Evolutionary conservation across 2,888 invertebrate species (phyloP), one percentile per base, ranked within the genome.

Genomic region (Margaritifera margaritifera): DNA sequence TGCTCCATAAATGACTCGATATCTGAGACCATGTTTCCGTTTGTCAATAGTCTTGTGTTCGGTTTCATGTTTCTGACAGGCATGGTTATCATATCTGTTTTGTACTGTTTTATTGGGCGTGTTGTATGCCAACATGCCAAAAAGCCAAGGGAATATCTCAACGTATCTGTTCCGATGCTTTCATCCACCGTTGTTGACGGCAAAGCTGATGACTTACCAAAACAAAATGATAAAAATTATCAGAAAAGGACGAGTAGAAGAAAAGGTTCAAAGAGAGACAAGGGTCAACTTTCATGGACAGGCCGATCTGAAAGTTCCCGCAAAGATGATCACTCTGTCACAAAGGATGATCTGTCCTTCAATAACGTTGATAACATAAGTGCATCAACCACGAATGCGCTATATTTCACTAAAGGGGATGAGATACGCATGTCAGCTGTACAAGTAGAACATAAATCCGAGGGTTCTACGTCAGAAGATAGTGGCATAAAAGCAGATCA

Each of bases 1-100:
- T 84, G 84, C 60, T 81, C 81, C 11, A 79, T 77, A 0, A 70
- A 72, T 8, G 82, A 83, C 62, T 57, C 53, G 11, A 77, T 74
- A 65, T 57, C 66, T 42, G 64, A 75, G 3, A 77, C 80, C 1
- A 56, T 64, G 15, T 79, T 72, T 64, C 80, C 80, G 3, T 62
- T 75, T 4, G 50, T 77, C 11, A 76, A 80, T 52, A 71, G 75
- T 50, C 68, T 66, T 19, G 2, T 77, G 18, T 72, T 72, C 42
- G 58, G 66, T 1, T 24, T 68, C 0, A 52, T 75, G 31, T 81
- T 81, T 57, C n/a, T 78, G 4, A 51, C 66, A 1, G 77, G 71
- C 6, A 70, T 77, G 1, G 59, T 71, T 4, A 57, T 70, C 2
- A 69, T 81, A 19, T 65, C 71, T 15, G 59, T 78, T 18, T 51